Evolutionary conservation across 23 tunicate genomes (phyloP), one percentile per base, ranked within the genome.

Genomic region (Diplosoma virens): DNA sequence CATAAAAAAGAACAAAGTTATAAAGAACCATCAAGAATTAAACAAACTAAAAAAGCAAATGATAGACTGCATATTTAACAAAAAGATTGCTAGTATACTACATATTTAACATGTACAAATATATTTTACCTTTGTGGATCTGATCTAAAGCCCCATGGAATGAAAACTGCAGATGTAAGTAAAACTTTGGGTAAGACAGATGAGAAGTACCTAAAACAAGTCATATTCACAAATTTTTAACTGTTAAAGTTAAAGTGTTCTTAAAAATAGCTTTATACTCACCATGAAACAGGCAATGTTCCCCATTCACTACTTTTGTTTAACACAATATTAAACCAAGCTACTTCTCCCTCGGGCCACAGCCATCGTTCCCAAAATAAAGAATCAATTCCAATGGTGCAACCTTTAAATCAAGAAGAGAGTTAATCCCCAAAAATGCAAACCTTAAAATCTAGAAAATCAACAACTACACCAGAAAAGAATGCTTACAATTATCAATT

Each of bases 281-380:
- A 80, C 99, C 99, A 94, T 33, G 34, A 58, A 32, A 79, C 88
- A 3, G 99, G 99, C 11, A 82, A 78, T 27, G 84, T 79, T 1
- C 99, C 99, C 99, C 99, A 94, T 2, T 83, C 71, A 29, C 82
- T 47, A 75, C 99, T 94, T 47, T 87, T 94, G 32, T 88, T 88
- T 3, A 87, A 79, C 1, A 94, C 66, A 28, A 93, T 82, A 69
- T 94, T 94, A 70, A 82, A 94, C 76, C 80, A 84, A 69, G 93
- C 86, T 0, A 94, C 99, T 35, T 84, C 84, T 0, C 92, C 90
- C 68, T 94, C 98, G 0, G 98, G 89, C 94, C 94, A 93, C 0
- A 87, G 33, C 78, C 74, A 82, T 0, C 82, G 63, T 26, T 74
- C 78, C 98, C 98, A 93, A 24, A 87, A 66, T 14, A 27, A 64